These are phyloP conservation scores for Drosophila rellima DNA, from an alignment of 2,888 invertebrate species.

Conservation along the genomic window DNA sequence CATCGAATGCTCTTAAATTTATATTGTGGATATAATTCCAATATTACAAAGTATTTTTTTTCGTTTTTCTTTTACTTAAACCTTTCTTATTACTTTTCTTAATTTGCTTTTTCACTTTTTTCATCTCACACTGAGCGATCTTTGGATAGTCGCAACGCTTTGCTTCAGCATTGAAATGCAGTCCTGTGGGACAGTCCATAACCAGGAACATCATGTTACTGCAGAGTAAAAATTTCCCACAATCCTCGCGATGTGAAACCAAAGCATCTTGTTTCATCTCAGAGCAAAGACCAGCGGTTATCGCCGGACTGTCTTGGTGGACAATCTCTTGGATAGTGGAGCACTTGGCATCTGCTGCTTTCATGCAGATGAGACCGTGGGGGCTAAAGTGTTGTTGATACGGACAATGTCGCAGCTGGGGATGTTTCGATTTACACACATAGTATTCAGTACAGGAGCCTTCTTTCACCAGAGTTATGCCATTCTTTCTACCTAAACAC, in stretches of 20 bases:
- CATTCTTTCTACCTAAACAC: constrained; percentile 58
- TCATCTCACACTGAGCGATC: constrained; percentile 59
- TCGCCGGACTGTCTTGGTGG: constrained; percentile 34
- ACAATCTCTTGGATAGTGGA: constrained; percentile 3
- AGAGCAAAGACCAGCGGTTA: constrained; percentile 54
- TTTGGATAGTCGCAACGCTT: constrained; percentile 75
- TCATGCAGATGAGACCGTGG: constrained; percentile 51
- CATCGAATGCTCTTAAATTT: constrained; percentile 15
- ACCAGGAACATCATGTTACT: constrained; percentile 59
- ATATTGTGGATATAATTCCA: constrained; percentile 7
- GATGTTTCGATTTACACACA: constrained; percentile 58
- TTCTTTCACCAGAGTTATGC: constrained; percentile 50
- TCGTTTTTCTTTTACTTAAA: constrained; percentile 24
- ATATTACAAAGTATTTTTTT: constrained; percentile 27
- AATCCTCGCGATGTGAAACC: constrained; percentile 63
- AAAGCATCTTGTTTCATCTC: constrained; percentile 57
- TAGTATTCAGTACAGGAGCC: constrained; percentile 70
- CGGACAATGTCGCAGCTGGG: constrained; percentile 54
- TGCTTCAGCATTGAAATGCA: constrained; percentile 67
- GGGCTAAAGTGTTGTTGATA: constrained; percentile 63
- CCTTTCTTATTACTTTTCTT: constrained; percentile 26
- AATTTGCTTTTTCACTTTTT: constrained; percentile 19
- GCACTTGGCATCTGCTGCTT: constrained; percentile 54
- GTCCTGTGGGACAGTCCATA: constrained; percentile 72
- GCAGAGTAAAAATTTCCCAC: constrained; percentile 71